phyloP scores from a whole-genome alignment of 2,797 vertebrate genomes.

The Coracias cyanogaster region DNA sequence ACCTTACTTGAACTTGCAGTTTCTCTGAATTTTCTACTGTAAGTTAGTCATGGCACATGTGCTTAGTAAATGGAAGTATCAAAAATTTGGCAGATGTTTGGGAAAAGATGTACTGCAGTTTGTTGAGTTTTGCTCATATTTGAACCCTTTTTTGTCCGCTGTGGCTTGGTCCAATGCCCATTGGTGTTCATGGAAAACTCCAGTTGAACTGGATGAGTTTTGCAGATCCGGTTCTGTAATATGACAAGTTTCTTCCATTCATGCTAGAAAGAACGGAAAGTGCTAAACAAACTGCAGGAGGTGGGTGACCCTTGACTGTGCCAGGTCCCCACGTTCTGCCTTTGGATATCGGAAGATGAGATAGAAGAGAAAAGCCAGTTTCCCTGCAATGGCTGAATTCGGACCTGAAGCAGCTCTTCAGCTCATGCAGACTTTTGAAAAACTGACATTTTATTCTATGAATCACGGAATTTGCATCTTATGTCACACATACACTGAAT shows the following conservation, averaged over 20 bases:
- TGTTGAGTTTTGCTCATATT: conserved; percentile 8
- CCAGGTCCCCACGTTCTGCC: neutral
- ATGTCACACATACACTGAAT: neutral
- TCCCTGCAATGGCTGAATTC: neutral
- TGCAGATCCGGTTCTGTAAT: neutral
- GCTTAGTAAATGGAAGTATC: neutral
- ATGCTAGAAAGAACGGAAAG: neutral
- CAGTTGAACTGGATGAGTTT: conserved; percentile 36
- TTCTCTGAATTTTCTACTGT: neutral
- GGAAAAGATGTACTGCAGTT: conserved; percentile 31
- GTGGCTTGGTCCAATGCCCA: conserved; percentile 38
- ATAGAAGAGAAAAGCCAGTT: neutral
- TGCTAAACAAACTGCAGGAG: neutral
- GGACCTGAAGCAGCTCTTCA: neutral
- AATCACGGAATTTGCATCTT: conserved; percentile 54
- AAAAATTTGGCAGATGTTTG: conserved; percentile 9
- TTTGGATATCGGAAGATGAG: neutral
- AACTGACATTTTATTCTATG: conserved; percentile 39
- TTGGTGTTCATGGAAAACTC: conserved; percentile 40
- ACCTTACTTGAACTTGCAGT: conserved; percentile 16
- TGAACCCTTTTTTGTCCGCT: neutral
- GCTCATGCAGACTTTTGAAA: neutral
- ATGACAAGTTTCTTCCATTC: conserved; percentile 5
- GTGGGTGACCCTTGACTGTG: neutral
- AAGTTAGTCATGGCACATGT: neutral